Conservation (phyloP, 1,140 invertebrate species). For the Notospermus geniculatus region DNA sequence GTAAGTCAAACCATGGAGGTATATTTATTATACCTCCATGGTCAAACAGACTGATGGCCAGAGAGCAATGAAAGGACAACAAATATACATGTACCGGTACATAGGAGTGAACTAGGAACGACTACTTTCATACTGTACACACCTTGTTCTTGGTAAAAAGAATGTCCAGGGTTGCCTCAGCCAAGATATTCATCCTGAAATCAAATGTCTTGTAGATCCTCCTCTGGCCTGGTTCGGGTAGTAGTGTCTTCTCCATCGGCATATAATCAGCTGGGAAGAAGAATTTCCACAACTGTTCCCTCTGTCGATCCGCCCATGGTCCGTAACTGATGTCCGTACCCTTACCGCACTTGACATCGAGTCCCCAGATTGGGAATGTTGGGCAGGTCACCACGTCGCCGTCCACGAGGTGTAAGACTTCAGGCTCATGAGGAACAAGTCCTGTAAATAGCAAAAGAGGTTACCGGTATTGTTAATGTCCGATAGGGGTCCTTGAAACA, state of each 20-base stretch:
- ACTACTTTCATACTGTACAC: conserved; percentile 21
- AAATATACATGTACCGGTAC: neutral
- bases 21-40: too few species aligned
- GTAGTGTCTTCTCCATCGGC: conserved; percentile 41
- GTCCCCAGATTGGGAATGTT: conserved; percentile 88
- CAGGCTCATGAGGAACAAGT: conserved; percentile 83
- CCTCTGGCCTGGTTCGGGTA: conserved; percentile 72
- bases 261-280: conserved; percentile 76
- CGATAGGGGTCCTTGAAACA: too few species aligned
- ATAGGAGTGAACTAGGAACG: too few species aligned
- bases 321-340: conserved; percentile 97
- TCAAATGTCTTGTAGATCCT: conserved; percentile 88
- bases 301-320: conserved; percentile 95
- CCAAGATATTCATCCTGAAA: conserved; percentile 83
- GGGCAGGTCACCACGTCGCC: conserved; percentile 84
- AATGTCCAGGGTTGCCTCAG: conserved; percentile 91
- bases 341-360: conserved; percentile 95
- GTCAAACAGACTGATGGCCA: too few species aligned
- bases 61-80: neutral
- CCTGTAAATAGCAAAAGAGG: conserved; percentile 61
- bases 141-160: conserved; percentile 91
- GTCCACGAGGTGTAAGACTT: conserved; percentile 85
- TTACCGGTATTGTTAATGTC: too few species aligned
- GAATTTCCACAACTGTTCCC: conserved; percentile 92
- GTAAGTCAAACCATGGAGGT: too few species aligned